Conservation (phyloP, 2,888 invertebrate genomes). For the Archips crataeganus region DNA sequence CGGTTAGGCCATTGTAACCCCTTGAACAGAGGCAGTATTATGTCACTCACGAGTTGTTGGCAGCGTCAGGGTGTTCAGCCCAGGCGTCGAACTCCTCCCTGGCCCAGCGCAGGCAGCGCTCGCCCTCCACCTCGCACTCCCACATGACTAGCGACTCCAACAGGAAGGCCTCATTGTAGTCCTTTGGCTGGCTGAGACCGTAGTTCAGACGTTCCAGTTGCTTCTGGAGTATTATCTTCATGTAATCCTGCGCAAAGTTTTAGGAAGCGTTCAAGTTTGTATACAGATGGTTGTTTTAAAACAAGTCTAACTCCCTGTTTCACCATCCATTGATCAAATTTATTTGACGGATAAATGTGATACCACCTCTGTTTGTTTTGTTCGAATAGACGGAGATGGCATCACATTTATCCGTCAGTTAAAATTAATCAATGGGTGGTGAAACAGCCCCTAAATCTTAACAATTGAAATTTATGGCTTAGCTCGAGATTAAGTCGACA, state of each 20-base stretch:
- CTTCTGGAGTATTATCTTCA: slow-evolving; percentile 69
- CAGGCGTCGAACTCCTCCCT: slow-evolving; percentile 69
- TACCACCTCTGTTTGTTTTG: too few relatives aligned
- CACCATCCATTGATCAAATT: too few relatives aligned
- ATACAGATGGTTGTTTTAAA: not conserved
- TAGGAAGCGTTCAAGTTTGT: not conserved
- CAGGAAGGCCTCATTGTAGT: slow-evolving; percentile 85
- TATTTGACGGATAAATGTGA: too few relatives aligned
- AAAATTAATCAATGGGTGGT: too few relatives aligned
- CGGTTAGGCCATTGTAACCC: too few relatives aligned
- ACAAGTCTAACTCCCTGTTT: too few relatives aligned
- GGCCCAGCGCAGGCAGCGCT: slow-evolving; percentile 85
- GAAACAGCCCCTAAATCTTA: too few relatives aligned
- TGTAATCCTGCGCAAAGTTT: slow-evolving; percentile 67
- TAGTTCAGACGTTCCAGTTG: slow-evolving; percentile 83
- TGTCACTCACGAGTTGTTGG: slow-evolving; percentile 76
- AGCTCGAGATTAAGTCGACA: too few relatives aligned
- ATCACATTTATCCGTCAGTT: too few relatives aligned
- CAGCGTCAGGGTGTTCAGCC: slow-evolving; percentile 59
- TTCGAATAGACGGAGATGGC: too few relatives aligned
- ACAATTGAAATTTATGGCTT: too few relatives aligned
- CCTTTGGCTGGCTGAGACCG: slow-evolving; percentile 75
- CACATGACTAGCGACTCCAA: slow-evolving; percentile 84
- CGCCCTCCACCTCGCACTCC: slow-evolving; percentile 85
- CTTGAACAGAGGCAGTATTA: too few relatives aligned